Percentiles rank a stretch among this genome's conserved stretches.
Evolutionary conservation across 2,113 vertebrate species (phyloP).

Genomic region (Balaeniceps rex): DNA sequence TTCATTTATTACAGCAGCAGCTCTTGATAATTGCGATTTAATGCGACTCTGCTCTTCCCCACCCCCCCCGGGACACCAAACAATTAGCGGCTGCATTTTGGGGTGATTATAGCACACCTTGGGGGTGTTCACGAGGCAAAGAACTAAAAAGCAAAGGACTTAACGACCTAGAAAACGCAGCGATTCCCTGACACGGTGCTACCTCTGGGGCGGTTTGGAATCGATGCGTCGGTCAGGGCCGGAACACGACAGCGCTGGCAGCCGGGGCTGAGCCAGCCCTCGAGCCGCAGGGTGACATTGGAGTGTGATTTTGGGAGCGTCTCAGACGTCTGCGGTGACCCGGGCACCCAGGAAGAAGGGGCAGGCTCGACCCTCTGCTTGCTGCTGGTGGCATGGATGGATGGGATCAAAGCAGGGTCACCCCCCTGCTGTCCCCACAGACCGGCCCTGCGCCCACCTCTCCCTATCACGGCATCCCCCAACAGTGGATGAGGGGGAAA

Average conservation of each 20-base stretch:
- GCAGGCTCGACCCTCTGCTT: too few species aligned
- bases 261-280: not conserved
- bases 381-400: accelerated
- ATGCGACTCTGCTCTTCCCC: not conserved
- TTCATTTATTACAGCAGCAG: not conserved
- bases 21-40: not conserved
- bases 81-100: not conserved
- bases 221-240: not conserved
- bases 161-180: not conserved
- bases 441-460: not conserved
- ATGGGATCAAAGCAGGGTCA: not conserved
- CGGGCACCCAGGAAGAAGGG: not conserved
- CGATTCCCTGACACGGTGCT: accelerated
- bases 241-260: not conserved
- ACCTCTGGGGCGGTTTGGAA: not conserved
- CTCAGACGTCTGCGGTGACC: not conserved
- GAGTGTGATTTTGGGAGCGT: not conserved
- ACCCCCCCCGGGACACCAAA: not conserved
- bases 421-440: not conserved
- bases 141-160: not conserved
- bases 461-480: not conserved
- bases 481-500: not conserved
- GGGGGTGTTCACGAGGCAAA: not conserved
- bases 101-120: slow-evolving; percentile 33
- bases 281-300: not conserved